phyloP scores from a whole-genome alignment of 2,113 vertebrate species.

The Anseranas semipalmata region DNA sequence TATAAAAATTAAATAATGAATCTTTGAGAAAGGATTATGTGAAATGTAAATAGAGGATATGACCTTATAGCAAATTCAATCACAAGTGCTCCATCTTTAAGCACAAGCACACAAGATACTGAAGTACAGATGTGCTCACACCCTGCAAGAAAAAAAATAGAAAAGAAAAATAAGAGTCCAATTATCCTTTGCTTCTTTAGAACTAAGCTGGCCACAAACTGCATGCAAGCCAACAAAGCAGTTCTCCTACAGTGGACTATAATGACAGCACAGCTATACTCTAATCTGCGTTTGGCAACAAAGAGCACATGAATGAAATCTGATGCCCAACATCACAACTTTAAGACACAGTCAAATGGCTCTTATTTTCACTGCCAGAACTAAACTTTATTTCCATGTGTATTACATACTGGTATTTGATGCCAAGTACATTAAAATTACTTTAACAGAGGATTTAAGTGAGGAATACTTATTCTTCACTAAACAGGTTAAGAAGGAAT shows the following conservation, averaged over 20 bases:
- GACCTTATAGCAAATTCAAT: not conserved
- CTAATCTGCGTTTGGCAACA: not conserved
- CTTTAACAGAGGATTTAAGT: constrained; percentile 76
- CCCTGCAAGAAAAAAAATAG: not conserved
- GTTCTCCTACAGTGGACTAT: not conserved
- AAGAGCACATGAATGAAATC: not conserved
- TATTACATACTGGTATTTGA: constrained; percentile 78
- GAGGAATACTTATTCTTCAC: constrained; percentile 74
- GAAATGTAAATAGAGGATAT: not conserved
- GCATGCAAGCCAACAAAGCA: not conserved
- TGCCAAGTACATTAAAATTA: constrained; percentile 76
- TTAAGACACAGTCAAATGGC: constrained; percentile 73
- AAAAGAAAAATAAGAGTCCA: not conserved
- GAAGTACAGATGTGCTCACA: not conserved
- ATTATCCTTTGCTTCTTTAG: not conserved
- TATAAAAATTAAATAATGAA: not conserved
- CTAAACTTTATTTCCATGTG: constrained; percentile 84
- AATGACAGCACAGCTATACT: not conserved
- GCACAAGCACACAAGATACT: not conserved
- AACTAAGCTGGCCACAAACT: not conserved
- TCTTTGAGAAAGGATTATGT: not conserved
- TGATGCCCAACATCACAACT: constrained; percentile 9
- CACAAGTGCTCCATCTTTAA: not conserved
- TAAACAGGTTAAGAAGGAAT: constrained; percentile 75
- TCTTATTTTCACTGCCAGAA: constrained; percentile 77